Evolutionary conservation across 1,140 invertebrate genomes (phyloP), one percentile per base, ranked within the genome.

Genomic region (Rhynchophorus ferrugineus): DNA sequence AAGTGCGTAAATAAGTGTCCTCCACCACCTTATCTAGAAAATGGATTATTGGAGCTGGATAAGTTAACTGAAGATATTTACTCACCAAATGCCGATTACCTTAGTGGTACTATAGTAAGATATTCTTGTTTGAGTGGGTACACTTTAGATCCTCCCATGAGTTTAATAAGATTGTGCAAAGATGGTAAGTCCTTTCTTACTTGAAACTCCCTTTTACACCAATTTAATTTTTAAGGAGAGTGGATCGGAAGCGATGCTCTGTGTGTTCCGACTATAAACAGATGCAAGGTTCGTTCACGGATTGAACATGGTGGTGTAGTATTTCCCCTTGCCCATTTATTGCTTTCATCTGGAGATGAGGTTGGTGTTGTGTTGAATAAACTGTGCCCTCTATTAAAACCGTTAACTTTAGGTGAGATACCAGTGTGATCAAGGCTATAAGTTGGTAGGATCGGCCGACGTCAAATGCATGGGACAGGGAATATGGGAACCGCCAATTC

Each of bases 351-450:
- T 58, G 64, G 64, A 3, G 58, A 63, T 44, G 59, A 63, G 50
- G 60, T 55, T 48, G 14, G 2, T 42, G 51, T 66, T 21, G n/a
- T n/a, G n/a, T n/a, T n/a, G n/a, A n/a, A n/a, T n/a, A n/a, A n/a
- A n/a, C n/a, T n/a, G n/a, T n/a, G n/a, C n/a, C n/a, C n/a, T n/a
- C n/a, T n/a, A n/a, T n/a, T n/a, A n/a, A n/a, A n/a, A n/a, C n/a
- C n/a, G n/a, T n/a, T n/a, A n/a, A n/a, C n/a, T 65, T 59, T 53
- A 64, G 14, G 47, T 68, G 7, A 61, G 64, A 53, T 75, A 72
- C 60, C 63, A 59, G 41, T 75, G 73, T 54, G 63, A 68, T 17
- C 48, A 58, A n/a, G 72, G 71, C 0, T 74, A 68, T 58, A 59
- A 57, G 14, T 63, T 75, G 29, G 46, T 61, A 11, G 73, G 73